A percentile compares a stretch with the other conserved stretches of the same genome.
Evolutionary conservation across 2,888 invertebrate genomes (phyloP).

Genomic region (Anthrax anthrax): DNA sequence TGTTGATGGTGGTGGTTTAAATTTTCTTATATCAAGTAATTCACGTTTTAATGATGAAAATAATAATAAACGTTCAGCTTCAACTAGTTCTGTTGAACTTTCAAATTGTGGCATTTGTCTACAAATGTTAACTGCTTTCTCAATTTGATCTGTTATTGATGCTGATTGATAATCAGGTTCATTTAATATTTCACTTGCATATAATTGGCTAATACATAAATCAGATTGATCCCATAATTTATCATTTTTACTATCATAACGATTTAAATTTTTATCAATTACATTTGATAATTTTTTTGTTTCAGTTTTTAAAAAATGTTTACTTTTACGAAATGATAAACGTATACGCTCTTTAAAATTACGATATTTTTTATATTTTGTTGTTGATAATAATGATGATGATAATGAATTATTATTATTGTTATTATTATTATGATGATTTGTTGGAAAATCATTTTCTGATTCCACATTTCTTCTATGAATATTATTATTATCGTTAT

Average conservation of each 20-base stretch:
- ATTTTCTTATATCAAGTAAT: slow-evolving; percentile 4
- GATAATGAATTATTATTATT: neutral
- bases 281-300: slow-evolving; percentile 21
- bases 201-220: slow-evolving; percentile 1
- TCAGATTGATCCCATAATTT: slow-evolving; percentile 3
- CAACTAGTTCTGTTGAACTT: slow-evolving; percentile 36
- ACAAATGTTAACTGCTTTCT: slow-evolving; percentile 36
- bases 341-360: slow-evolving; percentile 25
- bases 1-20: neutral
- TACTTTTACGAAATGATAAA: slow-evolving; percentile 28
- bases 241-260: neutral
- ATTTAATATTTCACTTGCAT: neutral
- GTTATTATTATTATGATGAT: neutral
- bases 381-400: slow-evolving; percentile 14
- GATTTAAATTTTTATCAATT: slow-evolving; percentile 9
- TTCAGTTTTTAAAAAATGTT: slow-evolving; percentile 21
- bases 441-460: neutral
- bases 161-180: neutral
- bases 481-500: neutral
- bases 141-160: slow-evolving; percentile 28
- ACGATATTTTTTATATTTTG: slow-evolving; percentile 20
- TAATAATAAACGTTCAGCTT: slow-evolving; percentile 37
- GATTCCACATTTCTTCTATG: neutral
- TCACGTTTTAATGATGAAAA: slow-evolving; percentile 25
- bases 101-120: slow-evolving; percentile 34